phyloP scores from a whole-genome alignment of 2,888 invertebrate genomes.

The Baccha elongata region DNA sequence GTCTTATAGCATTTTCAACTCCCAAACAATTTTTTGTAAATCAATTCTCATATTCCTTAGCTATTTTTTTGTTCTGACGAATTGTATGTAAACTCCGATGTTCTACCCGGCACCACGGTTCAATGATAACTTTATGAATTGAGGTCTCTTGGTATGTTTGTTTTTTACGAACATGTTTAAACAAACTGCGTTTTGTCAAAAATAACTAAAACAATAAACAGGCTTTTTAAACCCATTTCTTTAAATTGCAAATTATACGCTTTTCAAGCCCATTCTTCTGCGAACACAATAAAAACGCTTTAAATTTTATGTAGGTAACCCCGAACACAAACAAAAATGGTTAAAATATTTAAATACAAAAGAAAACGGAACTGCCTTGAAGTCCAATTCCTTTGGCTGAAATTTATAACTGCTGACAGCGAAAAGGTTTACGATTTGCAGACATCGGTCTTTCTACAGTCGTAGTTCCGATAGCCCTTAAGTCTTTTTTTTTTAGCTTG shows the following conservation, averaged over 20 bases:
- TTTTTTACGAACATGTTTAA: too few species aligned
- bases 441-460: constrained; percentile 32
- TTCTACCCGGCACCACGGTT: too few species aligned
- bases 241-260: background rate
- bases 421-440: constrained; percentile 69
- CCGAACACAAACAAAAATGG: constrained; percentile 19
- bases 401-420: constrained; percentile 71
- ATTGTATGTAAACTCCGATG: too few species aligned
- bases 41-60: too few species aligned
- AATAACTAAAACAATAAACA: background rate
- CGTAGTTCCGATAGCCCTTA: constrained; percentile 48
- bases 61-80: too few species aligned
- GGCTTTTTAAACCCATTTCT: background rate
- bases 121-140: too few species aligned
- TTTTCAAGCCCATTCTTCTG: background rate
- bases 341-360: constrained; percentile 63
- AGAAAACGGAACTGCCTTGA: constrained; percentile 60
- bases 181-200: too few species aligned
- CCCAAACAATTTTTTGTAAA: too few species aligned
- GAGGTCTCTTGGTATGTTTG: too few species aligned
- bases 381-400: constrained; percentile 63
- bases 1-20: too few species aligned
- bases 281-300: constrained; percentile 19
- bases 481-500: constrained; percentile 7
- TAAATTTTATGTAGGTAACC: constrained; percentile 29